These are phyloP conservation scores for Battus philenor DNA, from an alignment of 1,140 invertebrate species.

Conservation along the genomic window DNA sequence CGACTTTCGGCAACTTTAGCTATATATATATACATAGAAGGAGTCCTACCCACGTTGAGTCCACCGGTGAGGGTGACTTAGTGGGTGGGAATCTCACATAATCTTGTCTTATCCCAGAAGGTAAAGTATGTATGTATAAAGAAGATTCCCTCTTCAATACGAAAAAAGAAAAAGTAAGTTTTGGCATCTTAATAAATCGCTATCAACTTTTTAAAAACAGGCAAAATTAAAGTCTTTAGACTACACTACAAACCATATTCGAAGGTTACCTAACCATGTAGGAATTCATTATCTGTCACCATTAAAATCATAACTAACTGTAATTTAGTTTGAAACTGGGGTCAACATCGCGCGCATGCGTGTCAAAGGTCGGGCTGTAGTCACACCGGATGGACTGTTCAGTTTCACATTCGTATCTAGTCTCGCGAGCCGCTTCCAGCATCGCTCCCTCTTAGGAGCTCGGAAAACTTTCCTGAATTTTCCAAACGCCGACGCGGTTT, in stretches of 20 bases:
- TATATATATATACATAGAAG: too few species aligned
- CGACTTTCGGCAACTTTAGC: too few species aligned
- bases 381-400: slow-evolving; percentile 32
- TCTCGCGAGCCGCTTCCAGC: slow-evolving; percentile 32
- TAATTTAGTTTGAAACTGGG: slow-evolving; percentile 27
- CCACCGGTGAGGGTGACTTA: too few species aligned
- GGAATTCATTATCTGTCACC: slow-evolving; percentile 16
- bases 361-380: slow-evolving; percentile 40
- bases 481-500: neutral
- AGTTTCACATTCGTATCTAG: slow-evolving; percentile 37
- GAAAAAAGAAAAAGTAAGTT: too few species aligned
- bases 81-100: too few species aligned
- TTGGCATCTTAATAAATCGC: too few species aligned
- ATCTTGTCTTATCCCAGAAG: too few species aligned
- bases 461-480: slow-evolving; percentile 10
- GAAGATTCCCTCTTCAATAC: too few species aligned
- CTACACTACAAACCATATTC: slow-evolving; percentile 1
- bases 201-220: too few species aligned
- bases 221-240: too few species aligned
- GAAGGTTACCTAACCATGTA: slow-evolving; percentile 7
- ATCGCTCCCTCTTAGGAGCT: slow-evolving; percentile 10
- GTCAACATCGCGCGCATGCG: slow-evolving; percentile 48
- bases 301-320: slow-evolving; percentile 26
- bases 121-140: too few species aligned
- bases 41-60: too few species aligned